phyloP scores from a whole-genome alignment of 2,113 vertebrate species.

The Capra hircus region DNA sequence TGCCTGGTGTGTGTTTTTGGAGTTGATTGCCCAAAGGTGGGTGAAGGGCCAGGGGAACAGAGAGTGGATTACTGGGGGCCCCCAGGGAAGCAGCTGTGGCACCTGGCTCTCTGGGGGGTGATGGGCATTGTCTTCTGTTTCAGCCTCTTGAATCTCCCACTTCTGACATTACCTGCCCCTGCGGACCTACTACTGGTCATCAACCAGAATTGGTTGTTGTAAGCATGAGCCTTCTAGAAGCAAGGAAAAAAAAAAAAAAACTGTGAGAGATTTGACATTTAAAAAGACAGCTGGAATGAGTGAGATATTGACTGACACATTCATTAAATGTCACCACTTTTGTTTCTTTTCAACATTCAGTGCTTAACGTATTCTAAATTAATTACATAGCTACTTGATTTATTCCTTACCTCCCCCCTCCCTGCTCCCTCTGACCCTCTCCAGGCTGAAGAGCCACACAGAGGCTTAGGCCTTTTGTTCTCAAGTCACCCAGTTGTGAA shows the following conservation, averaged over 20 bases:
- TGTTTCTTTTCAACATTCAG: conserved; percentile 38
- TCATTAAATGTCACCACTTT: conserved; percentile 71
- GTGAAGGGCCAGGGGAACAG: background rate
- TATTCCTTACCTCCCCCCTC: background rate
- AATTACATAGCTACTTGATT: conserved; percentile 58
- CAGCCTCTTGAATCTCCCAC: background rate
- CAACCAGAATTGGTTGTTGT: background rate
- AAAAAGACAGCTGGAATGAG: conserved; percentile 53
- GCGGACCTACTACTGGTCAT: background rate
- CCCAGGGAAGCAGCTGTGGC: background rate
- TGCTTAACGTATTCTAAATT: conserved; percentile 60
- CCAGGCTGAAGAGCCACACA: background rate
- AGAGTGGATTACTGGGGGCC: background rate
- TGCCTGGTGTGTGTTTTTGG: background rate
- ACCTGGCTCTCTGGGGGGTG: background rate
- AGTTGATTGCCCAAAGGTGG: background rate
- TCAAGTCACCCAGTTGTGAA: background rate
- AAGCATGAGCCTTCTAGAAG: background rate
- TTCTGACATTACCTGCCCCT: background rate
- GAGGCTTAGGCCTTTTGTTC: background rate
- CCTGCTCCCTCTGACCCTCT: background rate
- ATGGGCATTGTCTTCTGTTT: background rate
- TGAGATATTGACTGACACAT: conserved; percentile 64
- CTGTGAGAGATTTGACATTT: conserved; percentile 61
- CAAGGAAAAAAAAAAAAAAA: background rate